Percentiles rank a stretch among this genome's conserved stretches.
These are phyloP conservation scores for Psettodes erumei DNA, from an alignment of 2,113 vertebrate genomes.

Conservation along the genomic window DNA sequence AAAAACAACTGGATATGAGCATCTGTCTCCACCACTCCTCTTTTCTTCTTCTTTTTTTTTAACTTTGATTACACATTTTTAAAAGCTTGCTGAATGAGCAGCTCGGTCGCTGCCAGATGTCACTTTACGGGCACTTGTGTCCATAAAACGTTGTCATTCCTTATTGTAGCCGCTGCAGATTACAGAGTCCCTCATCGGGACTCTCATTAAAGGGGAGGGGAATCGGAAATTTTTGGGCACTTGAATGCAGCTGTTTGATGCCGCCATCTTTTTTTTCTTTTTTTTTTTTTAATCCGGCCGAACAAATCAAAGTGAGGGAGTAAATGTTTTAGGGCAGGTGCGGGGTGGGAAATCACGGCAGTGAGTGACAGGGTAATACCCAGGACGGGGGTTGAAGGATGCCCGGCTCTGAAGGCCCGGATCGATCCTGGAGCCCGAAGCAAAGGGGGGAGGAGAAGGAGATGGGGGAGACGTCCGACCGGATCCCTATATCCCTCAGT, in stretches of 20 bases:
- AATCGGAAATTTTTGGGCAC: background rate
- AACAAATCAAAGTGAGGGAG: slow-evolving; percentile 1
- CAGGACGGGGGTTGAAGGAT: slow-evolving; percentile 35
- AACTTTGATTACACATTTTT: background rate
- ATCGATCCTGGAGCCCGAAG: slow-evolving; percentile 55
- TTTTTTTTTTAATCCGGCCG: background rate
- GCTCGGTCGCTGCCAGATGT: background rate
- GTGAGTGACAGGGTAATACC: slow-evolving; percentile 33
- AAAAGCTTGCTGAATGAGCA: background rate
- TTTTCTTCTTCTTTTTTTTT: too few relatives aligned
- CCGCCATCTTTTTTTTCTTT: background rate
- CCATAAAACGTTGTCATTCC: background rate
- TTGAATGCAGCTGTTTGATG: background rate
- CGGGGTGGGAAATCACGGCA: slow-evolving; percentile 22
- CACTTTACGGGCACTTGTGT: background rate
- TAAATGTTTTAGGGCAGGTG: slow-evolving; percentile 2
- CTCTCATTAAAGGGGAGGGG: background rate
- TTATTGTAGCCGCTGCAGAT: too few relatives aligned
- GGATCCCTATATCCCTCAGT: slow-evolving; percentile 26
- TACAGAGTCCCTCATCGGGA: background rate
- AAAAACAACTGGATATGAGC: background rate
- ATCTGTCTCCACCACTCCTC: background rate
- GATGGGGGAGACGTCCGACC: slow-evolving; percentile 39
- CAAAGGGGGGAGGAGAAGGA: slow-evolving; percentile 24
- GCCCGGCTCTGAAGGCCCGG: slow-evolving; percentile 22